Base-by-base conservation (phyloP, 2,113 vertebrate genomes). In the Dendrocopos noguchii region DNA sequence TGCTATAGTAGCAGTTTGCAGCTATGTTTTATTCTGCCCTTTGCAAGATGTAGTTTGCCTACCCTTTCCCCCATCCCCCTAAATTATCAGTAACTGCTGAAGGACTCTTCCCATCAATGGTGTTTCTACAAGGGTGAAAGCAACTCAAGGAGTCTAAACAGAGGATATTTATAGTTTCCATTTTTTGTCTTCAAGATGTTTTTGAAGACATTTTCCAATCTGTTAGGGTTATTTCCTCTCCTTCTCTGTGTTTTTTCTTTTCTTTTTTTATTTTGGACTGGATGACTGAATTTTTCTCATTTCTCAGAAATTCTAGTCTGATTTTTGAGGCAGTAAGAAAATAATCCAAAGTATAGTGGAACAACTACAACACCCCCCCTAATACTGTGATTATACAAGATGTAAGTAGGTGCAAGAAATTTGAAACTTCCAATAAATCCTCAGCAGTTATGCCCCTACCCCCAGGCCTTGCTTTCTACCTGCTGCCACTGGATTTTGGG, bases 171-270 rank as follows among this genome's bases (percentile, higher is more conserved):
- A 94, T 93, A 85, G 89, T 93, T 97, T 90, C 90, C 84, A 19
- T 53, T 94, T 91, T 97, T 97, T 95, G 88, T 94, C 95, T 97
- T 96, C 79, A 82, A 93, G 93, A 87, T 83, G 91, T 94, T 95
- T 87, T 84, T 87, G 46, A 95, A 77, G 59, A 90, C 75, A 59
- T 95, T 93, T 70, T 96, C 47, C 65, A 80, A 61, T 96, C 87
- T 95, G 91, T 93, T 94, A 92, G 74, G 56, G 80, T 95, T 95
- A 57, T 96, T 96, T 93, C 96, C 76, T 94, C 55, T 39, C 7
- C 55, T 46, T 27, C 8, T 67, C 21, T 80, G 29, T 76, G 59
- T 16, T 64, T n/a, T 53, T 33, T 7, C 25, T 28, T 19, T 42
- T 44, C 42, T 19, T 42, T 6, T 81, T 88, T 84, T 91, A 84